phyloP scores from a whole-genome alignment of 1,140 invertebrate species.

The Drosophila lini region DNA sequence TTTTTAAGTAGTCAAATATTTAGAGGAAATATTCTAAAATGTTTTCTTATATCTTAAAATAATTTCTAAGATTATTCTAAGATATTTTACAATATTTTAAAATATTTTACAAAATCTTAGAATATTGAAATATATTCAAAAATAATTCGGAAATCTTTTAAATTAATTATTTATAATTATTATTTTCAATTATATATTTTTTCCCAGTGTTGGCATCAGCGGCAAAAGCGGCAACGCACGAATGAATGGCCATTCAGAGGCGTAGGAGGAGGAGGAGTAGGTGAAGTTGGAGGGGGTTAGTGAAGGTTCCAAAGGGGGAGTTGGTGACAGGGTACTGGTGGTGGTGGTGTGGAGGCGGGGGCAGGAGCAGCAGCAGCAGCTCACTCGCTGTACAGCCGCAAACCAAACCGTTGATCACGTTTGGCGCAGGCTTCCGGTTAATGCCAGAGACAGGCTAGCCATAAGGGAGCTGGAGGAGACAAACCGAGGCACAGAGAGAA shows the following conservation, averaged over 20 bases:
- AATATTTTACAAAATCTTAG: too few species aligned
- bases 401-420: constrained; percentile 82
- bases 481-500: constrained; percentile 11
- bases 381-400: constrained; percentile 65
- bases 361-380: constrained; percentile 53
- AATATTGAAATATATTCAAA: too few species aligned
- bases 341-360: constrained; percentile 8
- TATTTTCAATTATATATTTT: background rate
- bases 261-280: constrained; percentile 15
- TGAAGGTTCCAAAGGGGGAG: constrained; percentile 4
- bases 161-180: background rate
- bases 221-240: constrained; percentile 50
- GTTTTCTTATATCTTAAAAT: background rate
- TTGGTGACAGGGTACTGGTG: background rate
- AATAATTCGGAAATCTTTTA: background rate
- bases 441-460: constrained; percentile 57
- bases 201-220: constrained; percentile 3
- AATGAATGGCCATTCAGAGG: constrained; percentile 69
- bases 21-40: background rate
- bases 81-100: background rate
- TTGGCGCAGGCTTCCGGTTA: constrained; percentile 84
- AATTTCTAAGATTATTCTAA: too few species aligned
- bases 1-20: too few species aligned
- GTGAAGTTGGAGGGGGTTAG: constrained; percentile 6
- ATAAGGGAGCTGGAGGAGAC: constrained; percentile 54